These are phyloP conservation scores for Oreotrochilus melanogaster DNA, from an alignment of 2,113 vertebrate species.

Conservation along the genomic window DNA sequence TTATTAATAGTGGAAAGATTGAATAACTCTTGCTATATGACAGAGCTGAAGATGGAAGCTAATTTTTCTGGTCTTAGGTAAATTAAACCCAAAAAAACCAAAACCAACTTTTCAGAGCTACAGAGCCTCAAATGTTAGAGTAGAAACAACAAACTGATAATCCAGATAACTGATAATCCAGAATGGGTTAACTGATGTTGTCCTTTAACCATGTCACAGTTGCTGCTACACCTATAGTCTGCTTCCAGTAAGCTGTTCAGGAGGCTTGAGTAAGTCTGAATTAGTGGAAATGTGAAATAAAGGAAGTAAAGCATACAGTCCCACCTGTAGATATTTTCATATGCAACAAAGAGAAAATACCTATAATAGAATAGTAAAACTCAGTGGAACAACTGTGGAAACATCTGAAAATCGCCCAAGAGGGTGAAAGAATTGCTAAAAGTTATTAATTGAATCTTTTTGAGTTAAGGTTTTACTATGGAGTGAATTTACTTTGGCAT, in stretches of 20 bases:
- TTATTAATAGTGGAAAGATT: not conserved
- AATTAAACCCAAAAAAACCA: not conserved
- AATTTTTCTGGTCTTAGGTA: not conserved
- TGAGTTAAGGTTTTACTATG: not conserved
- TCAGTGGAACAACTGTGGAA: not conserved
- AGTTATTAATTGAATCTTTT: not conserved
- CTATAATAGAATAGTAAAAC: not conserved
- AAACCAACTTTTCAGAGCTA: not conserved
- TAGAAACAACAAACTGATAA: not conserved
- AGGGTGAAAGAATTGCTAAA: not conserved
- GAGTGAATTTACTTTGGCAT: not conserved
- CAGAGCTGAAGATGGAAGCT: not conserved
- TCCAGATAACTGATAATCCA: not conserved
- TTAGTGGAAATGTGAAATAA: not conserved
- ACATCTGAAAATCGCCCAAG: not conserved
- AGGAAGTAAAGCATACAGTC: not conserved
- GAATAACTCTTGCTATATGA: not conserved
- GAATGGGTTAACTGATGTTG: not conserved
- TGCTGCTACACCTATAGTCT: not conserved
- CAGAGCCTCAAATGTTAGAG: not conserved
- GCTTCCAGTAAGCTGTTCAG: not conserved
- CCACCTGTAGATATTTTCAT: not conserved
- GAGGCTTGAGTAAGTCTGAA: not conserved
- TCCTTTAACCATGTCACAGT: not conserved
- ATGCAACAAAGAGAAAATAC: not conserved